These are phyloP conservation scores for Anarhynchus alexandrinus DNA, from an alignment of 2,113 vertebrate species.

Conservation along the genomic window DNA sequence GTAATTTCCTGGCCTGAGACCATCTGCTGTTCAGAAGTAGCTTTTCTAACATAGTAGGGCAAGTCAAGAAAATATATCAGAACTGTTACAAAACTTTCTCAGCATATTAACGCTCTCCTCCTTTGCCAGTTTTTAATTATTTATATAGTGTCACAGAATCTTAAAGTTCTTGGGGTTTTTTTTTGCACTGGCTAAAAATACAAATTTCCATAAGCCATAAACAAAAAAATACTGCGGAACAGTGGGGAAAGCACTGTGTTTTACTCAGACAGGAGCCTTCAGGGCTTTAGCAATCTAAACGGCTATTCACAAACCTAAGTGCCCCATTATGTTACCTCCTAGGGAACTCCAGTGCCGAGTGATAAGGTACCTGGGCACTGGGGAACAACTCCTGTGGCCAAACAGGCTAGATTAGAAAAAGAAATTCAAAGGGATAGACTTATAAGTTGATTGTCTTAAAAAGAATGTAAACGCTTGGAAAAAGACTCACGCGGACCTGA, in stretches of 20 bases:
- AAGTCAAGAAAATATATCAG: background rate
- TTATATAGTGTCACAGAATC: background rate
- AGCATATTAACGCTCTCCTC: background rate
- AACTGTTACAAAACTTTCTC: background rate
- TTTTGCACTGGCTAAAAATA: background rate
- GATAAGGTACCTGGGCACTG: background rate
- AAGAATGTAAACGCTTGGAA: background rate
- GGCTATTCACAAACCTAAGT: background rate
- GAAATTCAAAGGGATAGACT: background rate
- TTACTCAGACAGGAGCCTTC: background rate
- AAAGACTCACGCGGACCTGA: background rate
- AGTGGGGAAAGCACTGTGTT: background rate
- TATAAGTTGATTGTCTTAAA: background rate
- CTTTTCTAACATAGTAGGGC: background rate
- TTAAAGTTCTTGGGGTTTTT: background rate
- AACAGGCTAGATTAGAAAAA: background rate
- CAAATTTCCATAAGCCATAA: background rate
- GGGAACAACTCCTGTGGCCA: background rate
- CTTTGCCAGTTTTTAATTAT: background rate
- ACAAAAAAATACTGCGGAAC: background rate
- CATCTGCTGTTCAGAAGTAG: constrained; percentile 9
- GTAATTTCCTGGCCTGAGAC: constrained; percentile 20
- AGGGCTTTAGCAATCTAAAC: background rate
- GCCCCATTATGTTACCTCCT: background rate
- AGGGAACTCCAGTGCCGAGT: background rate